Evolutionary conservation across 2,113 vertebrate genomes (phyloP), one percentile per base, ranked within the genome.

Genomic region (Abramis brama): DNA sequence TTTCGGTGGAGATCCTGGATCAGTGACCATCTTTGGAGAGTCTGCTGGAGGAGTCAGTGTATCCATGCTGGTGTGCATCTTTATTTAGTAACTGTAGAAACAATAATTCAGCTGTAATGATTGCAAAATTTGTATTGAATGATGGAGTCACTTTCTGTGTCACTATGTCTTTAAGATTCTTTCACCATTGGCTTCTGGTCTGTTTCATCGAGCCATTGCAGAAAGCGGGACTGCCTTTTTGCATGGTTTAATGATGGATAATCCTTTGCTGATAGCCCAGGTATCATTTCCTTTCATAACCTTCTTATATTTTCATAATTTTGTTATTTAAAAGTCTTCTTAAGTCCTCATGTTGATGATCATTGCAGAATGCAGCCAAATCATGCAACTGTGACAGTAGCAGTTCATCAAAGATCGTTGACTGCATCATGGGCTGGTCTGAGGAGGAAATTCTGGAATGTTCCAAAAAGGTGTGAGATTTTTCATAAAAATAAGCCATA

Each of bases 1-100:
- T 88, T 98, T 98, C 88, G 97, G 97, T 89, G 97, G 97, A 85
- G 89, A 98, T 89, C 94, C 96, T 39, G 88, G 87, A 84, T 96
- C 92, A 0, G 96, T 98, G 30, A 98, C 97, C 12, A 94, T 98
- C 47, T 95, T 95, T 89, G 97, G 97, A 43, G 94, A 96, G 86
- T 98, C 97, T 73, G 96, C 97, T 25, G 97, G 97, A 86, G 96
- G 92, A 82, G 0, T 93, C 33, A 97, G 97, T 2, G 84, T 85
- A 1, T n/a, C 45, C 23, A n/a, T 43, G 2, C 76, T 85, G 60
- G 76, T 85, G 33, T 19, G 43, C 1, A 17, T 50, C 21, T 84
- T 45, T 23, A 47, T 64, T n/a, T n/a, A 39, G 9, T 23, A 5
- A 9, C 19, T 71, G 25, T 64, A 30, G 25, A 30, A 64, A 30